phyloP scores from a whole-genome alignment of 2,888 invertebrate genomes.

The Nematopogon swammerdamellus region DNA sequence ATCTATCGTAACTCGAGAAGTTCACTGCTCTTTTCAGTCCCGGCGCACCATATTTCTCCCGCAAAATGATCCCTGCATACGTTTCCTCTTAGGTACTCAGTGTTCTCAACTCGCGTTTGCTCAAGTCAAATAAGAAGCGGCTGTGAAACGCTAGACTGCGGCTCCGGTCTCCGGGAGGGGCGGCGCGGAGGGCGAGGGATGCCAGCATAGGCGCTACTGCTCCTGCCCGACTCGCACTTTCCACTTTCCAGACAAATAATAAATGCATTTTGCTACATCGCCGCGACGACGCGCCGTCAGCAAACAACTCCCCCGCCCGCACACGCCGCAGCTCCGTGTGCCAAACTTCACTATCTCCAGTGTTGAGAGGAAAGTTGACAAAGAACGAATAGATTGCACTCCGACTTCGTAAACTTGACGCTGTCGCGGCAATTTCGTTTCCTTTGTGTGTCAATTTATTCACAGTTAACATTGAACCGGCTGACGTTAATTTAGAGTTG shows the following conservation, averaged over 20 bases:
- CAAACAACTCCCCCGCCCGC: neutral
- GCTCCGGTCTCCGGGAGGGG: no score
- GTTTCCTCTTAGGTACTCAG: no score
- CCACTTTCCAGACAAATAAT: neutral
- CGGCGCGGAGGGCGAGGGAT: no score
- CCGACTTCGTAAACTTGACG: neutral
- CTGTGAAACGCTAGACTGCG: neutral
- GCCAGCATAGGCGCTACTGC: no score
- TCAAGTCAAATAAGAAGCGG: neutral
- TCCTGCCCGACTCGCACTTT: neutral
- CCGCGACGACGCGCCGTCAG: neutral
- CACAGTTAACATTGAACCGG: no score
- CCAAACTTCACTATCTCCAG: neutral
- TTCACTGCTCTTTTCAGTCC: no score
- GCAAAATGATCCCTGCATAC: no score
- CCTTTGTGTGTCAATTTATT: neutral
- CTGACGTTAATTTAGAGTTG: no score
- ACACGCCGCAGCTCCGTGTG: neutral
- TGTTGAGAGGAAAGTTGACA: neutral
- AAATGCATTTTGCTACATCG: neutral
- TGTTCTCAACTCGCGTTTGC: neutral
- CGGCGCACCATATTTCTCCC: no score
- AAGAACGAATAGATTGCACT: neutral
- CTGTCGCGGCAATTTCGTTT: neutral
- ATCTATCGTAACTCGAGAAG: no score